Base-by-base conservation (phyloP, 2,888 invertebrate species). In the Pardosa pseudoannulata region DNA sequence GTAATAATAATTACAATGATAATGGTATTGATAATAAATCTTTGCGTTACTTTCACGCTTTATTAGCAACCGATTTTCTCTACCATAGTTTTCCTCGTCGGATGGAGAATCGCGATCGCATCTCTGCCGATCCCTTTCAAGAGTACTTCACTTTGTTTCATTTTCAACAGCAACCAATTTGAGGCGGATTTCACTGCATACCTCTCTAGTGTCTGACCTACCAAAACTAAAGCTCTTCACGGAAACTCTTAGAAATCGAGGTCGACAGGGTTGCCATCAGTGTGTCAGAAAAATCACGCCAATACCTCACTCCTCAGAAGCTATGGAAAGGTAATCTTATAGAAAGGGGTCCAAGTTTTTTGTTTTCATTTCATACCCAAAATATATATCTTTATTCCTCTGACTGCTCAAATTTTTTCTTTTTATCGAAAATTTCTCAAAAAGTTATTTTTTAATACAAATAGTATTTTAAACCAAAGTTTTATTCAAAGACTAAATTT, bases 181-280 rank as follows among this genome's bases (percentile, higher is more conserved):
- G 41, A 46, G 16, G 41, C 41, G 41, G 41, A 46, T 46, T 46
- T 46, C 41, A 46, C 41, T 46, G 41, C 41, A 46, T 46, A 46
- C 41, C 41, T 46, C 13, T 13, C 16, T 9, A 46, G 6, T n/a
- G 16, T 46, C 41, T 46, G 41, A 46, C 41, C 41, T 46, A 46
- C 41, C 41, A 46, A 46, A 46, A 46, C 41, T 46, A 46, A 46
- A 13, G 41, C 41, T n/a, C 16, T 16, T 46, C 41, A 16, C 41
- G 41, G 41, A 46, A 46, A 46, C 41, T 46, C 6, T 9, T 13
- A 46, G 16, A 16, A 46, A 46, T 46, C 41, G 41, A 16, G 41
- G 41, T 16, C 41, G 41, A 1, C 41, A 46, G 41, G 41, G 41
- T 46, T 46, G 41, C 41, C 16, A 2, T 46, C 9, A 46, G 41